These are phyloP conservation scores for Tipula helvola DNA, from an alignment of 2,888 invertebrate species.

Conservation along the genomic window DNA sequence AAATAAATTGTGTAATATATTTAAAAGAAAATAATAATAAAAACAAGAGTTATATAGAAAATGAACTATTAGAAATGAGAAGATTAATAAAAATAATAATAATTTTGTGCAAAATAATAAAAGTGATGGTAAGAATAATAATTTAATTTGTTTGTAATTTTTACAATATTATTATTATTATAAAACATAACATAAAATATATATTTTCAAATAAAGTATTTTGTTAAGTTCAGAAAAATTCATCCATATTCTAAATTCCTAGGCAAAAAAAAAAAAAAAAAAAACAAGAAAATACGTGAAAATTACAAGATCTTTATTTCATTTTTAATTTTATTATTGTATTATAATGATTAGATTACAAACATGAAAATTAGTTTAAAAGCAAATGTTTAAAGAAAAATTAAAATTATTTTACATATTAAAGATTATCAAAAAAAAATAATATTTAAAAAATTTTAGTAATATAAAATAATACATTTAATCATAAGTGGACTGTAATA, in stretches of 20 bases:
- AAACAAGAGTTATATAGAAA: not conserved
- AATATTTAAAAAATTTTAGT: not conserved
- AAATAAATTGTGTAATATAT: not conserved
- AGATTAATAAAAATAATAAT: not conserved
- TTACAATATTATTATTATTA: not conserved
- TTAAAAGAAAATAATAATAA: constrained; percentile 4
- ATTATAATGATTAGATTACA: not conserved
- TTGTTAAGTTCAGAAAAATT: not conserved
- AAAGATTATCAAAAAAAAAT: not conserved
- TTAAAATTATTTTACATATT: not conserved
- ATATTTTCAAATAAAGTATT: not conserved
- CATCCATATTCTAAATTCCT: not conserved
- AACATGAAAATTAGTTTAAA: not conserved
- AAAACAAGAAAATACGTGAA: not conserved
- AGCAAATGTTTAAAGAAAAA: not conserved
- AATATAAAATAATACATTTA: not conserved
- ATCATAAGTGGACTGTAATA: not conserved
- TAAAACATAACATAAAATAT: not conserved
- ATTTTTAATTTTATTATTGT: not conserved
- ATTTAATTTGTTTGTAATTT: not conserved
- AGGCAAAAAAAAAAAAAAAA: not conserved
- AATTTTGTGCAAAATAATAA: not conserved
- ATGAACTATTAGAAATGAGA: not conserved
- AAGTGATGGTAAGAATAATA: constrained; percentile 4
- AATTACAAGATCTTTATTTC: not conserved